Evolutionary conservation across 1,140 invertebrate genomes (phyloP), one percentile per base, ranked within the genome.

Genomic region (Sarcophaga bullata): DNA sequence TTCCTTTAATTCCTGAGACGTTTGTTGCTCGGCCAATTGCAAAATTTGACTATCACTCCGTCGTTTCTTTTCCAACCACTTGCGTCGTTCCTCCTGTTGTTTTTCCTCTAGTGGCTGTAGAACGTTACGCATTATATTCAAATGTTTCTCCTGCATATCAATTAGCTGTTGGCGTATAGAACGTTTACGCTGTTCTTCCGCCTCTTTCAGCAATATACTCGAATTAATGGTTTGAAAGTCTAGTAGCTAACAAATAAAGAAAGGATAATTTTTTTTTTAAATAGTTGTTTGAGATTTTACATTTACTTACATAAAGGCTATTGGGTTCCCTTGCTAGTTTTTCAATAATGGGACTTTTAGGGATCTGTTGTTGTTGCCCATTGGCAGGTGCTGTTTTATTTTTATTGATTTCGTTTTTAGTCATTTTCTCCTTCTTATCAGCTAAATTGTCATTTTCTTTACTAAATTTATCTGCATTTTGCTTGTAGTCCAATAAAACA

Each of bases 161-260:
- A 85, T 49, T 8, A 89, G 46, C 46, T 89, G 86, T 17, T 73
- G 73, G 8, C 85, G 85, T 3, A 89, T 86, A 15, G 82, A 84
- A 3, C 82, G 83, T 17, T 86, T 87, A n/a, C 86, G 84, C 7
- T 86, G 62, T 8, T 87, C 73, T 13, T 82, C 83, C 15, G 89
- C 49, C 46, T 87, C 86, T 3, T 85, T 83, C 19, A 84, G 37
- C 6, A 84, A 19, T 3, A 84, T 58, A 37, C 73, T 84, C 8
- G 76, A 80, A 37, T 78, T 84, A 3, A 84, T 58, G 6, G 81
- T 17, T 49, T 82, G 62, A 73, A 73, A 73, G 19, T 84, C 83
- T 8, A 82, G 75, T 46, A 46, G 73, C 83, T 84, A 54, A 75
- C n/a, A 80, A 76, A 46, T 13, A 73, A 15, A 47, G 5, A 3